Conservation (phyloP, 2,888 invertebrate genomes). For the Orchesella flavescens region DNA sequence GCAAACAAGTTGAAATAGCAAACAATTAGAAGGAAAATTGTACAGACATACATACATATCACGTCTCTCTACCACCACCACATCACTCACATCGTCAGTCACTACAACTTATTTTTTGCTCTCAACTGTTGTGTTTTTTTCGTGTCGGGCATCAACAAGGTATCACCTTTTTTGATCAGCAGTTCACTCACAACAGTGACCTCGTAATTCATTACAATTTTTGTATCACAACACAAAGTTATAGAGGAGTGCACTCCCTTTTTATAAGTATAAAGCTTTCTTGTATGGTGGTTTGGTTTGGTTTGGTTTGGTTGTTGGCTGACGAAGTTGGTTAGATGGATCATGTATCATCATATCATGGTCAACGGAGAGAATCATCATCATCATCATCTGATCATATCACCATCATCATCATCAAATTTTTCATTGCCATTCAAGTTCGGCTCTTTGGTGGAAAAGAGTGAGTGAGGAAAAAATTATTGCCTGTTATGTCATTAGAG, state of each 20-base stretch:
- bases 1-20: slow-evolving; percentile 14
- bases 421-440: background rate
- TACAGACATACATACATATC: background rate
- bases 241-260: too few relatives aligned
- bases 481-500: slow-evolving; percentile 57
- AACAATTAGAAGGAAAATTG: slow-evolving; percentile 16
- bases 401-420: too few relatives aligned
- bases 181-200: background rate
- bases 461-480: slow-evolving; percentile 49
- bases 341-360: slow-evolving; percentile 24
- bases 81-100: too few relatives aligned
- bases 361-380: slow-evolving; percentile 11
- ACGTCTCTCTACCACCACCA: background rate
- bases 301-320: background rate
- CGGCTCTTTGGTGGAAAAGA: slow-evolving; percentile 33
- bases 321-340: slow-evolving; percentile 24
- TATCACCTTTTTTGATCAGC: slow-evolving; percentile 20
- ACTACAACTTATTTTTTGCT: background rate
- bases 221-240: too few relatives aligned
- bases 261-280: too few relatives aligned
- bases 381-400: too few relatives aligned
- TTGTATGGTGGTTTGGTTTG: too few relatives aligned
- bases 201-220: too few relatives aligned
- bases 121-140: background rate
- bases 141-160: slow-evolving; percentile 22